phyloP scores from a whole-genome alignment of 2,797 vertebrate genomes.

The Argya squamiceps region DNA sequence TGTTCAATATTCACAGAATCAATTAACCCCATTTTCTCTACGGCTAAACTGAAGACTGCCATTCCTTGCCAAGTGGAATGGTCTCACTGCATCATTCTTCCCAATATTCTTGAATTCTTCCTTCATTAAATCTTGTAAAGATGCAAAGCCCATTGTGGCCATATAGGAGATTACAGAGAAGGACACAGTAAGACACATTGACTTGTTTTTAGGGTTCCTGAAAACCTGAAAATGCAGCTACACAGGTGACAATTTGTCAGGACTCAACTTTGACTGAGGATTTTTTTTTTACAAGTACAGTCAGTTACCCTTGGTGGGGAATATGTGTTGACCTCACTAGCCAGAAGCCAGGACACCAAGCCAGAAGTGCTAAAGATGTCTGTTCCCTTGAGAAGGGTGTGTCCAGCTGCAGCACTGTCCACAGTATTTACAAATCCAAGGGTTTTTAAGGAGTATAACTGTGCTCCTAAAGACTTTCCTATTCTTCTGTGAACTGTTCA shows the following conservation, averaged over 20 bases:
- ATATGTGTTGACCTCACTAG: neutral
- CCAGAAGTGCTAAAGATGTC: neutral
- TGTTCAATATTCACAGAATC: neutral
- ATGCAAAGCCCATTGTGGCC: neutral
- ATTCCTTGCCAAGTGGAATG: neutral
- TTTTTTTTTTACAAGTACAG: neutral
- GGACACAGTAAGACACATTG: neutral
- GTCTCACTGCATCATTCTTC: neutral
- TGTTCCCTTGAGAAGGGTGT: neutral
- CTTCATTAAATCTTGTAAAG: neutral
- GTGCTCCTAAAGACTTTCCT: neutral
- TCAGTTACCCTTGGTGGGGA: neutral
- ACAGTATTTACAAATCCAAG: neutral
- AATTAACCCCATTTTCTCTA: neutral
- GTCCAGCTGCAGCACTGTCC: neutral
- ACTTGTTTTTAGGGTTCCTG: neutral
- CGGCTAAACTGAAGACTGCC: neutral
- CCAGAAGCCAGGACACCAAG: neutral
- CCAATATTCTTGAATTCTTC: neutral
- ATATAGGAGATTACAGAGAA: neutral
- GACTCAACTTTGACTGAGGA: neutral
- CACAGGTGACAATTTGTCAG: neutral
- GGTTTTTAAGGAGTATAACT: neutral
- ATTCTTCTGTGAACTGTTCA: neutral
- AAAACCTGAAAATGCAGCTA: neutral